Conservation (phyloP, 1,140 invertebrate species). For the Stegodyphus dumicola region DNA sequence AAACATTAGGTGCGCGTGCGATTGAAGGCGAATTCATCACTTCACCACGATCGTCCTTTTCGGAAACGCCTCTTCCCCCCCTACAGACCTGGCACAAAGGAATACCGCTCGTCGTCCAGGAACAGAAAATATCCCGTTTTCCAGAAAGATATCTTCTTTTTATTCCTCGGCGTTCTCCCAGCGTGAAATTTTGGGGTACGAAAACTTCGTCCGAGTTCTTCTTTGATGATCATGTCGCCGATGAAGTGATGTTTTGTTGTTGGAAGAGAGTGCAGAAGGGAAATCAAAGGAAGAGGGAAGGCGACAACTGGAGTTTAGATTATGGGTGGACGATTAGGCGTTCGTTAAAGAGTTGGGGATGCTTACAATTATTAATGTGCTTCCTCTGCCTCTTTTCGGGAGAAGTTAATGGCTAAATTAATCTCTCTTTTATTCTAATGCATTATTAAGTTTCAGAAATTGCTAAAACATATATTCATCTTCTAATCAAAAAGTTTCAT, state of each 20-base stretch:
- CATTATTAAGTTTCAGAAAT: too few species aligned
- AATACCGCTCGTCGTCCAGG: not conserved
- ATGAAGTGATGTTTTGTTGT: slow-evolving; percentile 26
- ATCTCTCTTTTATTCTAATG: too few species aligned
- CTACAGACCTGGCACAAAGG: not conserved
- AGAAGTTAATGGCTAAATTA: too few species aligned
- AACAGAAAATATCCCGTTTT: slow-evolving; percentile 36
- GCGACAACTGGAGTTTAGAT: not conserved
- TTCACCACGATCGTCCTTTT: not conserved
- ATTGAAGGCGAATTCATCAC: slow-evolving; percentile 15
- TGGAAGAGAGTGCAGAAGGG: not conserved
- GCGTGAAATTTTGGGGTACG: not conserved
- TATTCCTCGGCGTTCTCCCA: slow-evolving; percentile 12
- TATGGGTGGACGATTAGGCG: too few species aligned
- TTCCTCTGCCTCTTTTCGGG: too few species aligned
- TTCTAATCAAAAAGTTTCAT: too few species aligned
- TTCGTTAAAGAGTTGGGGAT: too few species aligned
- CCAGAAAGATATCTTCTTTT: slow-evolving; percentile 3
- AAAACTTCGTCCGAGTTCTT: slow-evolving; percentile 25
- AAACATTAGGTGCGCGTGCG: slow-evolving; percentile 17
- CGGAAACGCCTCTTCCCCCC: not conserved
- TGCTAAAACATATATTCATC: too few species aligned
- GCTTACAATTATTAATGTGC: too few species aligned
- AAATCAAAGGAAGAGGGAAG: not conserved
- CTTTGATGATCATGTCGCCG: slow-evolving; percentile 47